Conservation (phyloP, 2,888 invertebrate species). For the Lamellibrachia columna region DNA sequence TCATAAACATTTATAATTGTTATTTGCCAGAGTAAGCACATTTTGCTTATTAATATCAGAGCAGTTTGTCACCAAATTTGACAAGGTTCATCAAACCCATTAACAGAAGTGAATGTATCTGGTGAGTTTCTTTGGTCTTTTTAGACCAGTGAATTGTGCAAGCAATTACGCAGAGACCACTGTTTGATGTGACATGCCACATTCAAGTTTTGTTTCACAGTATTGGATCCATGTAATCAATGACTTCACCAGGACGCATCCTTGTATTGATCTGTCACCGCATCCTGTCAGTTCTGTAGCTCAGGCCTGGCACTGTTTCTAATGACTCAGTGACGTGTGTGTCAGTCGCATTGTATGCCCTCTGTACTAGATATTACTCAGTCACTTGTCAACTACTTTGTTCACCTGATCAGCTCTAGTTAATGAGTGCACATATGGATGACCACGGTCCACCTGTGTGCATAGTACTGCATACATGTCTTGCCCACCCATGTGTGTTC, state of each 20-base stretch:
- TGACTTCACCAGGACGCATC: neutral
- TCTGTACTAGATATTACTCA: neutral
- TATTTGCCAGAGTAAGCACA: neutral
- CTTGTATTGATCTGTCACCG: neutral
- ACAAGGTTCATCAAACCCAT: neutral
- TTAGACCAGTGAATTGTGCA: neutral
- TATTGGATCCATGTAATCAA: neutral
- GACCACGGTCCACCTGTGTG: neutral
- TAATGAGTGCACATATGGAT: neutral
- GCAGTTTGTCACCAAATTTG: neutral
- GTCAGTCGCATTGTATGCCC: neutral
- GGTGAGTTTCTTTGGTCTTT: neutral
- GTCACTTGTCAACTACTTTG: neutral
- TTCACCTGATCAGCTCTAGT: constrained; percentile 1
- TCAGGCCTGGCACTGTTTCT: neutral
- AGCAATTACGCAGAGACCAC: neutral
- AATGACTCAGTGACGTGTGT: neutral
- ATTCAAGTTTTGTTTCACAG: neutral
- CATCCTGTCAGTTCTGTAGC: neutral
- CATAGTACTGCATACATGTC: neutral
- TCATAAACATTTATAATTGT: neutral
- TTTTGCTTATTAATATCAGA: neutral
- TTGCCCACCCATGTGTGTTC: neutral
- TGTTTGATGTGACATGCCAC: neutral
- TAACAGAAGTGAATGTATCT: neutral